phyloP scores from a whole-genome alignment of 1,140 invertebrate species.

The Drosophila punjabiensis region DNA sequence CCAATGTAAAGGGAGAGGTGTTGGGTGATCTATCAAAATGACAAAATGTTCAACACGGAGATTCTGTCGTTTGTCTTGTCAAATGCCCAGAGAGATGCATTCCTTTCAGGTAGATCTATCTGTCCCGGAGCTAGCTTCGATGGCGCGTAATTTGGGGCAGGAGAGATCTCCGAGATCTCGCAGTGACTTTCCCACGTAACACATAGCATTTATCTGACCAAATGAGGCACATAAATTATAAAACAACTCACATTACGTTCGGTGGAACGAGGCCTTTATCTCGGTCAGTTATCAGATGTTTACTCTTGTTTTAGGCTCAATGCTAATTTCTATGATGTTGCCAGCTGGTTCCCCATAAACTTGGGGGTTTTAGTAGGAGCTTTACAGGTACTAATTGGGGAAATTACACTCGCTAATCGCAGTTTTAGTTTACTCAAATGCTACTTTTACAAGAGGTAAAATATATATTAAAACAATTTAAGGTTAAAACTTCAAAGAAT shows the following conservation, averaged over 20 bases:
- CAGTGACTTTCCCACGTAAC: conserved; percentile 43
- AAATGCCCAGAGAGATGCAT: conserved; percentile 37
- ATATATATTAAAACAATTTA: not conserved
- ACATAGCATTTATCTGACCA: conserved; percentile 41
- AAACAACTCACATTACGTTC: conserved; percentile 42
- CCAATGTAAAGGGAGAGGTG: conserved; percentile 42
- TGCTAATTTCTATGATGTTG: conserved; percentile 30
- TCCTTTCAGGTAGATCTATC: conserved; percentile 32
- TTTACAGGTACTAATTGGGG: conserved; percentile 6
- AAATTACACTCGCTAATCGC: not conserved
- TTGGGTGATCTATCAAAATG: conserved; percentile 67
- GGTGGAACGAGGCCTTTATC: conserved; percentile 28
- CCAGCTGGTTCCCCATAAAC: not conserved
- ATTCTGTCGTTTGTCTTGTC: conserved; percentile 36
- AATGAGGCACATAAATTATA: conserved; percentile 43
- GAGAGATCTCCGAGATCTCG: conserved; percentile 20
- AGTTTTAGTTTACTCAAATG: not conserved
- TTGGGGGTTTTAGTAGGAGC: not conserved
- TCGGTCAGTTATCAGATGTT: conserved; percentile 27
- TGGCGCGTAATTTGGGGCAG: conserved; percentile 25
- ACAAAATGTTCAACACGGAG: conserved; percentile 56
- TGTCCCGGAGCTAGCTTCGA: conserved; percentile 22
- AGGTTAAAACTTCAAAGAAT: not conserved
- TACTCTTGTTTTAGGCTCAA: conserved; percentile 15
- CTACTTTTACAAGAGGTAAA: no score